phyloP scores from a whole-genome alignment of 2,113 vertebrate species.

The Anser cygnoides region DNA sequence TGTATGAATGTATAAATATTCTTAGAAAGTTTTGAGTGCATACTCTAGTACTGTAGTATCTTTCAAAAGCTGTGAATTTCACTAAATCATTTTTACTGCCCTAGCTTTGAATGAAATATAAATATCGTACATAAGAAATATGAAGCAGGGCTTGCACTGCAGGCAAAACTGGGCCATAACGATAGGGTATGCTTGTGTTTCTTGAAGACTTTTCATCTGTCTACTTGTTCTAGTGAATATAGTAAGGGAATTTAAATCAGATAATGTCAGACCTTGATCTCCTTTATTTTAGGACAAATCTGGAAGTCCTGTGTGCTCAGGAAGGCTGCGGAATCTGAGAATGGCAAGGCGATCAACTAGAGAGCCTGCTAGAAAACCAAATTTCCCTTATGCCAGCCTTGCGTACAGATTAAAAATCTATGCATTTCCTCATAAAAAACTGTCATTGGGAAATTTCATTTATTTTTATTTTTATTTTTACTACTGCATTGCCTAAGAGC shows the following conservation, averaged over 20 bases:
- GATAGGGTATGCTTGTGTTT: not conserved
- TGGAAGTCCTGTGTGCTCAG: not conserved
- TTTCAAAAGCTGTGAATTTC: conserved; percentile 10
- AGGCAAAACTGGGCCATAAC: not conserved
- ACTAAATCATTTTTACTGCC: not conserved
- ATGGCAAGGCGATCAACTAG: not conserved
- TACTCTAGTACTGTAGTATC: not conserved
- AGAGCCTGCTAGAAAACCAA: not conserved
- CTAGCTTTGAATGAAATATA: not conserved
- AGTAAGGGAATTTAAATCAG: not conserved
- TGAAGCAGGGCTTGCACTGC: not conserved
- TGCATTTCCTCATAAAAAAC: not conserved
- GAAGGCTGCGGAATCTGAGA: not conserved
- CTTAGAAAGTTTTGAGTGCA: not conserved
- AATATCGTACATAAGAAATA: not conserved
- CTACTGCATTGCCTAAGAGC: not conserved
- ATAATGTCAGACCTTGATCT: not conserved
- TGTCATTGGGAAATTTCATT: not conserved
- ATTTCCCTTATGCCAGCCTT: not conserved
- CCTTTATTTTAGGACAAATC: not conserved
- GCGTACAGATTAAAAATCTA: not conserved
- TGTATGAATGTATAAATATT: not conserved
- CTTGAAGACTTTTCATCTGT: not conserved
- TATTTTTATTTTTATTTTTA: not conserved
- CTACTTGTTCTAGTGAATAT: not conserved